Conservation (phyloP, 2,797 vertebrate genomes). For the Pampus argenteus region DNA sequence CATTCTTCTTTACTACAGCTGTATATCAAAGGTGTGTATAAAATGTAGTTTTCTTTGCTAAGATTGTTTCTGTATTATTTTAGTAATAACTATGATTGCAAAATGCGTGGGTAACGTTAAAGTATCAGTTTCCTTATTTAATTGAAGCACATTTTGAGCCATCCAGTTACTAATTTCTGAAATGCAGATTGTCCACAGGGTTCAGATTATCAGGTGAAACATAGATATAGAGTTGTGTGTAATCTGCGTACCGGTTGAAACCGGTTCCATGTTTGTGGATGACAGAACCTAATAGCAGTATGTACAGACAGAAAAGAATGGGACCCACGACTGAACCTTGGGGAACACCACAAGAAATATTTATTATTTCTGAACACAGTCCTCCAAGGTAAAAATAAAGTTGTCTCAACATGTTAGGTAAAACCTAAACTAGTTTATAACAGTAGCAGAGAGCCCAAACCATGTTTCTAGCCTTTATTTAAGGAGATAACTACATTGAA, state of each 20-base stretch:
- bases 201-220: background rate
- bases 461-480: background rate
- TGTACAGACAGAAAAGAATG: background rate
- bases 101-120: no score
- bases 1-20: no score
- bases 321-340: background rate
- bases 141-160: background rate
- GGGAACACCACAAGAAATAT: background rate
- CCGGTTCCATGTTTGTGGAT: background rate
- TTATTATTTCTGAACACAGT: background rate
- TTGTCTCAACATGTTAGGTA: background rate
- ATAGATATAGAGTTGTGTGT: background rate
- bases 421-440: background rate
- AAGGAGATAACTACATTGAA: background rate
- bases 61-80: no score
- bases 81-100: no score
- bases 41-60: no score
- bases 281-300: background rate
- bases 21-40: no score
- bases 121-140: no score
- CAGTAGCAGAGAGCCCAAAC: no score
- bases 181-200: background rate
- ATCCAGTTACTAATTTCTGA: background rate
- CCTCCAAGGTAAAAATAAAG: background rate
- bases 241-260: background rate